A percentile compares a stretch with the other conserved stretches of the same genome.
Conservation (phyloP, 30 jellyfish, hydroid and myxozoan genomes). For the Hydra vulgaris region DNA sequence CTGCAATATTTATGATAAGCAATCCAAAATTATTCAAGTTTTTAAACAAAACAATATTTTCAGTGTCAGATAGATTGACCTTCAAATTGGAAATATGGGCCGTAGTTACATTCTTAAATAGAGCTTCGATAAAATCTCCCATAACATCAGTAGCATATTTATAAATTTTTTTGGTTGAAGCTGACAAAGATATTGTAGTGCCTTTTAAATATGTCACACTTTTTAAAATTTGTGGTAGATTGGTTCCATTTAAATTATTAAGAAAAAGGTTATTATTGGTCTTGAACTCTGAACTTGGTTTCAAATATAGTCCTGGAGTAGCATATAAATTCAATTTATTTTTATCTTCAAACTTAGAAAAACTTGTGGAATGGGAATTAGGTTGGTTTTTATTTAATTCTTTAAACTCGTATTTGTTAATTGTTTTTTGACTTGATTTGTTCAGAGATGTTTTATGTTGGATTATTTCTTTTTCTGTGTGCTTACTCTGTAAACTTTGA, state of each 20-base stretch:
- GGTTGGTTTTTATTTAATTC: no score
- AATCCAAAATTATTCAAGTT: slow-evolving; percentile 1
- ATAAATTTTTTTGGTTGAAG: not conserved
- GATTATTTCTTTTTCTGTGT: no score
- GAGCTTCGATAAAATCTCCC: not conserved
- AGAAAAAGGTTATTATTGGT: no score
- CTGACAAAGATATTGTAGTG: not conserved
- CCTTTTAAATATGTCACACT: not conserved
- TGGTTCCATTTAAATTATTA: not conserved
- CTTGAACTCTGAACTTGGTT: no score
- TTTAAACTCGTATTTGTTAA: no score
- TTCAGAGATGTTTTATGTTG: no score
- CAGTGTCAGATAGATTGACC: not conserved
- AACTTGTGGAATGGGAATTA: no score
- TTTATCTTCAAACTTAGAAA: no score
- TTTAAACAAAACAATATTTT: not conserved
- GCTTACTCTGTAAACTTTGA: no score
- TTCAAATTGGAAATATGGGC: not conserved
- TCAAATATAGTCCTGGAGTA: no score
- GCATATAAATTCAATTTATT: no score
- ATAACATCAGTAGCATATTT: not conserved
- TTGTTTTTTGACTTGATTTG: no score
- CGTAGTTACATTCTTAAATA: not conserved
- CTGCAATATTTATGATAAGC: slow-evolving; percentile 1
- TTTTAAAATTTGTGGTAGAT: not conserved